Percentiles rank a stretch among this genome's conserved stretches.
Evolutionary conservation across 2,888 invertebrate species (phyloP).

Genomic region (Amblyjoppa fuscipennis): DNA sequence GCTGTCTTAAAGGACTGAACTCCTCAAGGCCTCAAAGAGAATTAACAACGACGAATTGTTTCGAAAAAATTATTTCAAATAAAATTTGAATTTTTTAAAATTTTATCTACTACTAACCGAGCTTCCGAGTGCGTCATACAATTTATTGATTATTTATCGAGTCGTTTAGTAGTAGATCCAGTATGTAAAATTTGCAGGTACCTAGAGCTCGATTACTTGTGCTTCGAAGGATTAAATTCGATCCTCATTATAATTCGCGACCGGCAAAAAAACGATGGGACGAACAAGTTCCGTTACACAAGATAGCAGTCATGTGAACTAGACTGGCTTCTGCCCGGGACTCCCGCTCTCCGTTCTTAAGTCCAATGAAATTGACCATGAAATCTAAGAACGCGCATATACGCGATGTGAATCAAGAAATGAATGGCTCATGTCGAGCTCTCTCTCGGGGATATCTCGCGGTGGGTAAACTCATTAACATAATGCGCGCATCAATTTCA

Average conservation of each 20-base stretch:
- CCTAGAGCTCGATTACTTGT: neutral
- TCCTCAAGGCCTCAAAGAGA: too few relatives aligned
- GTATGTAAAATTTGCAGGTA: neutral
- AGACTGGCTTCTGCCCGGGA: neutral
- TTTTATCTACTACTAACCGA: neutral
- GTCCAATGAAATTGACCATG: constrained; percentile 45
- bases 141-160: neutral
- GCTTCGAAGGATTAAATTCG: constrained; percentile 8
- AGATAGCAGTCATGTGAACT: constrained; percentile 6
- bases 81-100: neutral
- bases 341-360: neutral
- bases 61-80: too few relatives aligned
- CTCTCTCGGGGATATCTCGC: constrained; percentile 14
- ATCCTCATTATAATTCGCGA: constrained; percentile 11
- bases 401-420: constrained; percentile 39
- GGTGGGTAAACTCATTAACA: constrained; percentile 46
- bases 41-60: too few relatives aligned
- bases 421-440: constrained; percentile 33
- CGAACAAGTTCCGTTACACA: constrained; percentile 18
- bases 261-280: neutral
- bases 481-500: constrained; percentile 55
- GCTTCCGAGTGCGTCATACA: neutral
- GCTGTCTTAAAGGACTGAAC: too few relatives aligned
- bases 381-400: constrained; percentile 40
- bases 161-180: neutral